Evolutionary conservation across 2,113 vertebrate genomes (phyloP), one percentile per base, ranked within the genome.

Genomic region (Clarias magur): DNA sequence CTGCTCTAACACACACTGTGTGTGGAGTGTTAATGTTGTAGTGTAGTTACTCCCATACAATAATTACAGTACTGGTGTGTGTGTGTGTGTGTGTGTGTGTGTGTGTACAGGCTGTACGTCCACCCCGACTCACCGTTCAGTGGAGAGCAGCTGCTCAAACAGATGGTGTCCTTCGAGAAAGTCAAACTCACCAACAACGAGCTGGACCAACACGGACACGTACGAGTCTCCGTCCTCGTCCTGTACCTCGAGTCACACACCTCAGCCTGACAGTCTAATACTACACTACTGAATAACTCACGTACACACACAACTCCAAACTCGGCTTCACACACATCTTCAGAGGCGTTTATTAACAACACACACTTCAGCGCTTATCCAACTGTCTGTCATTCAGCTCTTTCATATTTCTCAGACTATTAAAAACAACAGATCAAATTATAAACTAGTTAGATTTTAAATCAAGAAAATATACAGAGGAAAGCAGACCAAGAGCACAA

Each of bases 151-250:
- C 93, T 99, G 30, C 94, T 98, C 92, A 99, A 99, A 91, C 98
- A 99, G 89, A 99, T 99, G 98, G 98, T 99, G 86, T 99, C 98
- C 30, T 99, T 99, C 1, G 98, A 99, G 93, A 99, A 99, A 93
- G 98, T 99, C 91, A 99, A 99, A 76, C 96, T 99, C 87, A 99
- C 98, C 19, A 99, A 99, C 94, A 99, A 99, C 0, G 98, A 99
- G 56, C 95, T 99, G 94, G 98, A 99, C 90, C 98, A 99, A 72
- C 98, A 99, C 0, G 98, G 98, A 91, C 98, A 99, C 0, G 98
- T 99, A 93, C 95, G 98, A 19, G n/a, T 27, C 17, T 79, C 3
- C 15, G 3, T 27, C 0, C 16, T 27, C 16, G 23, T n/a, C 4
- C 72, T 54, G 6, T 10, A 10, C 7, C 23, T 27, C 25, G 8